Conservation (phyloP, 2,797 vertebrate genomes). For the Pteronotus mesoamericanus region DNA sequence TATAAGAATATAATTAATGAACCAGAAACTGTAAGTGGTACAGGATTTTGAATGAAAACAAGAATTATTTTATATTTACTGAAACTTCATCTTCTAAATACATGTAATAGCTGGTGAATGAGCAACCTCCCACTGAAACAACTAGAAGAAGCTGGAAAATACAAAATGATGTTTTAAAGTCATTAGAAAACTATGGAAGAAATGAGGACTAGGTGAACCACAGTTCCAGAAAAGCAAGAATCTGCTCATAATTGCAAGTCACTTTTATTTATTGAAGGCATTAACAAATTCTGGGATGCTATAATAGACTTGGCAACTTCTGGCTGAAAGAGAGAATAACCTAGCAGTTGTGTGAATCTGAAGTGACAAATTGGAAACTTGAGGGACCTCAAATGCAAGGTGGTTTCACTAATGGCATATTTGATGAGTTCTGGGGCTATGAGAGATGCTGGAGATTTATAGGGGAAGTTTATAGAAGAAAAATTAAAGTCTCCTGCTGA, state of each 20-base stretch:
- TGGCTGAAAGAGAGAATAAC: neutral
- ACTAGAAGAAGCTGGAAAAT: neutral
- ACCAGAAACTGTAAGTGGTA: neutral
- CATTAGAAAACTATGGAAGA: neutral
- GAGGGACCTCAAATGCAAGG: neutral
- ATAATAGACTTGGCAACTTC: neutral
- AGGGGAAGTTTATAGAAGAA: neutral
- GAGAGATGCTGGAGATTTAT: neutral
- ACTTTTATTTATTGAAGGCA: neutral
- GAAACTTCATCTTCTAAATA: neutral
- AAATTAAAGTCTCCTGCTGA: neutral
- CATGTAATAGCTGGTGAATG: neutral
- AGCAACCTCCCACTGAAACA: neutral
- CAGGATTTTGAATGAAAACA: conserved; percentile 7
- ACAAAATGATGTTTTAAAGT: neutral
- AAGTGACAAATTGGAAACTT: neutral
- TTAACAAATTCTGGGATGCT: neutral
- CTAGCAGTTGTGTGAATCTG: neutral
- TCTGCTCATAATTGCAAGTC: neutral
- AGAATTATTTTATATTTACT: conserved; percentile 19
- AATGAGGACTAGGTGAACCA: neutral
- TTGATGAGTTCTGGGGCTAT: neutral
- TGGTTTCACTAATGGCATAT: neutral
- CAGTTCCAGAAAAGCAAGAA: conserved; percentile 14
- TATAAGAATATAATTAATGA: conserved; percentile 14